phyloP scores from a whole-genome alignment of 2,113 vertebrate genomes.

The Trogon melanurus region DNA sequence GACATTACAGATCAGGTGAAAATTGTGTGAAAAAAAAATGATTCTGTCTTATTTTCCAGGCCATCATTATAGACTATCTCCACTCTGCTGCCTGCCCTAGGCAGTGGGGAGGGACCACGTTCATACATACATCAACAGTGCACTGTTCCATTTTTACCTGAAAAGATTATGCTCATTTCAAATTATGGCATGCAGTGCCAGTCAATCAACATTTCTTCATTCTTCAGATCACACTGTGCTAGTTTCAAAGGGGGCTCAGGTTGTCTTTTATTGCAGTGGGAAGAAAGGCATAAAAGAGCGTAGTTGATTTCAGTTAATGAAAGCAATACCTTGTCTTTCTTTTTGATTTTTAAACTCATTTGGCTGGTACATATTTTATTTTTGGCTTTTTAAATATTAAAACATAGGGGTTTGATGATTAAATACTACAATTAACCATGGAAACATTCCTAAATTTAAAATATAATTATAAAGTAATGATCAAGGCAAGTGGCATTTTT shows the following conservation, averaged over 20 bases:
- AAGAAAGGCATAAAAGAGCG: slow-evolving; percentile 21
- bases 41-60: neutral
- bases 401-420: neutral
- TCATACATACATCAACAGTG: neutral
- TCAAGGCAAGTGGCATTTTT: slow-evolving; percentile 10
- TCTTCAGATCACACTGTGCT: slow-evolving; percentile 36
- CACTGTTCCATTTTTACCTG: neutral
- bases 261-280: neutral
- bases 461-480: slow-evolving; percentile 35
- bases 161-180: slow-evolving; percentile 45
- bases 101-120: neutral
- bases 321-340: neutral
- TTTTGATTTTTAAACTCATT: slow-evolving; percentile 4
- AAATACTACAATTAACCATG: neutral
- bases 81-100: neutral
- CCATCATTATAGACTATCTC: neutral
- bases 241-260: slow-evolving; percentile 9
- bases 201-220: slow-evolving; percentile 31
- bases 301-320: slow-evolving; percentile 14
- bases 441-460: neutral
- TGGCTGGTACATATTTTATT: neutral
- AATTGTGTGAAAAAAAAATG: neutral
- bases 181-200: slow-evolving; percentile 36
- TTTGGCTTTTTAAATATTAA: neutral
- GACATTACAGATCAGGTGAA: neutral